Evolutionary conservation across 2,888 invertebrate species (phyloP), one percentile per base, ranked within the genome.

Genomic region (Pristionchus arcanus): DNA sequence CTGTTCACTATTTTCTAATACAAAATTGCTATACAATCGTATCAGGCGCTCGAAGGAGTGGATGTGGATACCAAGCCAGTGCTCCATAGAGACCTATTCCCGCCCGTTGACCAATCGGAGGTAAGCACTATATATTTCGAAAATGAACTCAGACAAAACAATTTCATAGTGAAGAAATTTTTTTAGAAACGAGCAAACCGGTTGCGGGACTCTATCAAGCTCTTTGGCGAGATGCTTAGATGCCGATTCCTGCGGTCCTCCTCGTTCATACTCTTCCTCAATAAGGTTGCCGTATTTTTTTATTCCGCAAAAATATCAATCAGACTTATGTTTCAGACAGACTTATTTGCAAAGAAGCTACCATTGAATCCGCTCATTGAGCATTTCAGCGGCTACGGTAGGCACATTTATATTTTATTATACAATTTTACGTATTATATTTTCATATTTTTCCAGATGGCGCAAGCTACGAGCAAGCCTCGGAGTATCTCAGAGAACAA

Each of bases 241-340:
- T 91, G 91, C 85, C 66, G 68, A 28, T 92, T 91, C 34, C 90
- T 92, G 21, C 59, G 77, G 49, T 88, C 53, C 21, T 90, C 91
- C 21, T 88, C 89, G 49, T 91, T 92, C 89, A 91, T 92, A 89
- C 89, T 92, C 4, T 91, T 92, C 74, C 90, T 92, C 66, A 92
- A 92, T 90, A 92, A 92, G 55, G 74, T 74, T 15, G n/a, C n/a
- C n/a, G n/a, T n/a, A n/a, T n/a, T n/a, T n/a, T n/a, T n/a, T n/a
- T n/a, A n/a, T n/a, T n/a, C n/a, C n/a, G n/a, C n/a, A n/a, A n/a
- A n/a, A n/a, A n/a, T n/a, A n/a, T n/a, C n/a, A n/a, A n/a, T n/a
- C n/a, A n/a, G n/a, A n/a, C n/a, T n/a, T n/a, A n/a, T 31, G 28
- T 37, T 74, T 2, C 37, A 74, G 74, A 59, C 28, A 13, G 92